Evolutionary conservation across 30 jellyfish, hydroid and myxozoan species (phyloP).

Genomic region (Sanderia malayensis): DNA sequence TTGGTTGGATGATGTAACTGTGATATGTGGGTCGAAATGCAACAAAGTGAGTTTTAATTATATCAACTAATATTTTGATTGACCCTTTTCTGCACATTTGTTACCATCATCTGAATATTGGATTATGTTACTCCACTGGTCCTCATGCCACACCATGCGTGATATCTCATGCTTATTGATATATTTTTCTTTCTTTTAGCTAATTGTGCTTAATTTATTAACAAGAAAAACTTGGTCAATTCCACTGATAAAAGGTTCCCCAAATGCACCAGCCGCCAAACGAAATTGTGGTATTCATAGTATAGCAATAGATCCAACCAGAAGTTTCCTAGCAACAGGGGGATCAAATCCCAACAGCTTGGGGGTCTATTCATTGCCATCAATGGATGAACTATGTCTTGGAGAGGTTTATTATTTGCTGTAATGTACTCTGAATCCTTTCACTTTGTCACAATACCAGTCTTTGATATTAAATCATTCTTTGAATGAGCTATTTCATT

Average conservation of each 20-base stretch:
- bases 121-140: background rate
- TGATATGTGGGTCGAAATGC: slow-evolving; percentile 95
- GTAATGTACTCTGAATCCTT: background rate
- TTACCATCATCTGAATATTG: background rate
- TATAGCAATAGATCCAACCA: slow-evolving; percentile 68
- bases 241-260: slow-evolving; percentile 73
- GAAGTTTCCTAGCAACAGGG: slow-evolving; percentile 93
- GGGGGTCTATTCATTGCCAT: slow-evolving; percentile 80
- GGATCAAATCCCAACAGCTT: slow-evolving; percentile 82
- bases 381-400: slow-evolving; percentile 80
- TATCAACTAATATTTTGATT: background rate
- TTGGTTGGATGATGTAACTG: slow-evolving; percentile 88
- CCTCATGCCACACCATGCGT: background rate
- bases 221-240: slow-evolving; percentile 63
- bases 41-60: slow-evolving; percentile 40
- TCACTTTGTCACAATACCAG: background rate
- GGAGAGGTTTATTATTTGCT: slow-evolving; percentile 70
- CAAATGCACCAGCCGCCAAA: slow-evolving; percentile 42
- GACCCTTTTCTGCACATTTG: background rate
- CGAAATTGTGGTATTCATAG: slow-evolving; percentile 93
- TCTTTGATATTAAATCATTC: no score
- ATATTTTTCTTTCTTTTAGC: slow-evolving; percentile 46
- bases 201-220: slow-evolving; percentile 65
- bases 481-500: no score
- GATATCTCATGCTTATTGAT: background rate